phyloP scores from a whole-genome alignment of 2,888 invertebrate species.

The Parelbella ahira region DNA sequence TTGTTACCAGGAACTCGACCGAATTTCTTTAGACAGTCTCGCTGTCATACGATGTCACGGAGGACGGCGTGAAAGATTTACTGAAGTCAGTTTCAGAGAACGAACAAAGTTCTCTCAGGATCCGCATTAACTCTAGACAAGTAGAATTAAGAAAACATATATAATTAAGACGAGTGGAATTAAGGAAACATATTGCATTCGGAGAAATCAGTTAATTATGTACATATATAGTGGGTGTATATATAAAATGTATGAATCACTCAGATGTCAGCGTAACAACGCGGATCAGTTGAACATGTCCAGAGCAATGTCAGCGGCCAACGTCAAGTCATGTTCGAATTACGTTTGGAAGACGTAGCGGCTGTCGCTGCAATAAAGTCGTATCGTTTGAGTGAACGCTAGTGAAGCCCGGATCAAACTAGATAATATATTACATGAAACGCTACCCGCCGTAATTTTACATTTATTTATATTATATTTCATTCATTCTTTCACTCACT shows the following conservation, averaged over 20 bases:
- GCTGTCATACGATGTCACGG: slow-evolving; percentile 32
- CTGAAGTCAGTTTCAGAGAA: slow-evolving; percentile 4
- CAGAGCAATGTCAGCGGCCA: not conserved
- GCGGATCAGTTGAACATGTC: not conserved
- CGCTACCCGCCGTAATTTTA: slow-evolving; percentile 4
- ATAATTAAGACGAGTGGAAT: too few relatives aligned
- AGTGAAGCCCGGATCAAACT: slow-evolving; percentile 5
- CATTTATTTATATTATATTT: too few relatives aligned
- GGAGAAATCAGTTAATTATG: too few relatives aligned
- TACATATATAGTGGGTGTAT: too few relatives aligned
- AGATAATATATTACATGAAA: slow-evolving; percentile 6
- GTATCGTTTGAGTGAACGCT: slow-evolving; percentile 9
- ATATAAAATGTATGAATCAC: too few relatives aligned
- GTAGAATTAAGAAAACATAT: too few relatives aligned
- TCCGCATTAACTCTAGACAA: too few relatives aligned
- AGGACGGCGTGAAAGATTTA: slow-evolving; percentile 39
- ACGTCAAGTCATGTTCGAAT: slow-evolving; percentile 10
- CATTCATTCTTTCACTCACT: too few relatives aligned
- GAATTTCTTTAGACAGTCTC: slow-evolving; percentile 41
- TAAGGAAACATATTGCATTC: too few relatives aligned
- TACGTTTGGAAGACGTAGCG: slow-evolving; percentile 11
- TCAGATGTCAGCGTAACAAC: not conserved
- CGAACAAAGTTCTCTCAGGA: too few relatives aligned
- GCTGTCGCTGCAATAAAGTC: slow-evolving; percentile 15
- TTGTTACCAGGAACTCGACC: slow-evolving; percentile 41